phyloP scores from a whole-genome alignment of 2,797 vertebrate species.

The Hypotaenidia philippensis region DNA sequence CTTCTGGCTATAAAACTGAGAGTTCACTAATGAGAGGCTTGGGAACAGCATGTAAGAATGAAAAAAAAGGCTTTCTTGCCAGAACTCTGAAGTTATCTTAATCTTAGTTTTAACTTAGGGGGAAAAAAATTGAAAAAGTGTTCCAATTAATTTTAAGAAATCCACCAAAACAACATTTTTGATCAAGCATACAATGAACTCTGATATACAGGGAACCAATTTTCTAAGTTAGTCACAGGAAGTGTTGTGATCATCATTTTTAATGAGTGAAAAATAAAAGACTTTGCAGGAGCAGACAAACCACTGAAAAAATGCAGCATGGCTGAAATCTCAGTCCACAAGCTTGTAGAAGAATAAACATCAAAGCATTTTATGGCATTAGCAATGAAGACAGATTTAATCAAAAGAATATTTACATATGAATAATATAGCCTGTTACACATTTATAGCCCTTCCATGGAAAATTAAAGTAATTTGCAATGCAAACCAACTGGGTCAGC shows the following conservation, averaged over 20 bases:
- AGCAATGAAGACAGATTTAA: slow-evolving; percentile 24
- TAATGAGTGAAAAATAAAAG: not conserved
- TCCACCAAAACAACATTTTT: not conserved
- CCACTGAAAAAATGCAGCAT: not conserved
- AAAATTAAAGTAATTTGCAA: slow-evolving; percentile 37
- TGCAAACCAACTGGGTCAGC: not conserved
- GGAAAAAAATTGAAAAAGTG: not conserved
- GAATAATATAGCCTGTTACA: not conserved
- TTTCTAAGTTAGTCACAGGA: not conserved
- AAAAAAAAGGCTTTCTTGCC: not conserved
- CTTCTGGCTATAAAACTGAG: not conserved
- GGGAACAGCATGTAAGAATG: not conserved
- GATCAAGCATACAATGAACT: not conserved
- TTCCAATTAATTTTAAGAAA: not conserved
- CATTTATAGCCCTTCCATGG: not conserved
- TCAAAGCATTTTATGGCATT: not conserved
- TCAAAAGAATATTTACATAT: slow-evolving; percentile 31
- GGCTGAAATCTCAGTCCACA: not conserved
- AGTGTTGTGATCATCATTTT: not conserved
- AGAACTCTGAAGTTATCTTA: not conserved
- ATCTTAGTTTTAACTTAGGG: not conserved
- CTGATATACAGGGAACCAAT: not conserved
- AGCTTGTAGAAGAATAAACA: not conserved
- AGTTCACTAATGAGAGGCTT: not conserved
- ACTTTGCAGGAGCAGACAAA: not conserved